A percentile compares a stretch with the other conserved stretches of the same genome.
These are phyloP conservation scores for Tadarida brasiliensis DNA, from an alignment of 2,797 vertebrate genomes.

Conservation along the genomic window DNA sequence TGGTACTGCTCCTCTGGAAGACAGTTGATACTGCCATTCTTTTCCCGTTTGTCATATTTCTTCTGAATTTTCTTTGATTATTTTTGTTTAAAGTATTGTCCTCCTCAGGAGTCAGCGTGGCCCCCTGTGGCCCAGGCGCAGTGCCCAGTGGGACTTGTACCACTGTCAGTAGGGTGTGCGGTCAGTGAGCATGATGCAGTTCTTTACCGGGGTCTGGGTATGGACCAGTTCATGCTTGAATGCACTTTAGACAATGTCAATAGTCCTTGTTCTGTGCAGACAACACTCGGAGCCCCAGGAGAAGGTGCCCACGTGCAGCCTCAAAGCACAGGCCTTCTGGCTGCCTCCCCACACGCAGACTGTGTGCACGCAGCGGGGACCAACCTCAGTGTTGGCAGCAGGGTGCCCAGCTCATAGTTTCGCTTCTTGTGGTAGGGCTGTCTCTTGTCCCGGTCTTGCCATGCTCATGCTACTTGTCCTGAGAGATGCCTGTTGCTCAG, in stretches of 20 bases:
- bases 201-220: neutral
- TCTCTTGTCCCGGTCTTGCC: neutral
- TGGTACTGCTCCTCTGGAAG: neutral
- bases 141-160: no score
- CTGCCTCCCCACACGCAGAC: accelerated
- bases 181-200: no score
- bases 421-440: neutral
- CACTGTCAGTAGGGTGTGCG: neutral
- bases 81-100: neutral
- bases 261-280: neutral
- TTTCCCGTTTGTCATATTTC: neutral
- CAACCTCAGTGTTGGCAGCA: neutral
- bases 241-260: neutral
- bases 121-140: neutral
- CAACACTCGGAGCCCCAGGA: neutral
- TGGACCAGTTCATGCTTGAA: neutral
- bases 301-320: neutral
- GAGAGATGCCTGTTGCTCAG: neutral
- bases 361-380: neutral
- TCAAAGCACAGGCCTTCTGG: neutral
- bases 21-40: neutral
- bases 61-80: neutral
- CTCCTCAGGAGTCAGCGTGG: neutral
- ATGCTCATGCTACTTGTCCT: neutral
- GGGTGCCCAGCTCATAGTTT: neutral